Percentiles rank a stretch among this genome's conserved stretches.
These are phyloP conservation scores for Eulemur rufifrons DNA, from an alignment of 2,113 vertebrate genomes.

Conservation along the genomic window DNA sequence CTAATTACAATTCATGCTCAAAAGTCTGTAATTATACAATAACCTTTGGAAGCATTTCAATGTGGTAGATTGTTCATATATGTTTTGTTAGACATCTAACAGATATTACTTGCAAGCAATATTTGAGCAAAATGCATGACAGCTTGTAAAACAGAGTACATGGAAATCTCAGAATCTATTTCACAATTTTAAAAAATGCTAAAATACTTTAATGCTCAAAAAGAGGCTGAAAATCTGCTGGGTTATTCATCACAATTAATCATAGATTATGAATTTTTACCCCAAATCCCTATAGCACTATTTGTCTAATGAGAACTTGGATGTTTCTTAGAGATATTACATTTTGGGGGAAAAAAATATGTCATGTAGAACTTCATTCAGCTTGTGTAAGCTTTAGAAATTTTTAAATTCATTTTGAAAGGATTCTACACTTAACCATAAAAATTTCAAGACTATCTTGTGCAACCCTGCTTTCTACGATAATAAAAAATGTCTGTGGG, in stretches of 20 bases:
- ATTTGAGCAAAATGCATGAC: neutral
- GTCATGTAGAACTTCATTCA: neutral
- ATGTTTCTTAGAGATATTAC: neutral
- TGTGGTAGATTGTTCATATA: neutral
- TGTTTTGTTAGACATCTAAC: neutral
- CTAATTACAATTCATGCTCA: neutral
- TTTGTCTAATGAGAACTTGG: neutral
- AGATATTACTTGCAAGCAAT: neutral
- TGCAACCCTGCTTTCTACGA: neutral
- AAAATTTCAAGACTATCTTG: neutral
- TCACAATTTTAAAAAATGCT: neutral
- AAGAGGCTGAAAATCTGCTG: neutral
- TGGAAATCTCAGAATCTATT: neutral
- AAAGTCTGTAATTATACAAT: neutral
- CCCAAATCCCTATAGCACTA: fast-evolving
- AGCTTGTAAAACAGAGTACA: neutral
- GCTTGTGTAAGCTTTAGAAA: neutral
- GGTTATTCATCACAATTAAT: neutral
- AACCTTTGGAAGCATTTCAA: neutral
- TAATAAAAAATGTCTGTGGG: neutral
- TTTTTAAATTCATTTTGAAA: neutral
- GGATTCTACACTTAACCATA: neutral
- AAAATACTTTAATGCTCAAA: neutral
- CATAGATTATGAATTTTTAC: neutral
- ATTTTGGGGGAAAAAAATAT: neutral